phyloP scores from a whole-genome alignment of 2,888 invertebrate species.

The Leptarthrus brevirostris region DNA sequence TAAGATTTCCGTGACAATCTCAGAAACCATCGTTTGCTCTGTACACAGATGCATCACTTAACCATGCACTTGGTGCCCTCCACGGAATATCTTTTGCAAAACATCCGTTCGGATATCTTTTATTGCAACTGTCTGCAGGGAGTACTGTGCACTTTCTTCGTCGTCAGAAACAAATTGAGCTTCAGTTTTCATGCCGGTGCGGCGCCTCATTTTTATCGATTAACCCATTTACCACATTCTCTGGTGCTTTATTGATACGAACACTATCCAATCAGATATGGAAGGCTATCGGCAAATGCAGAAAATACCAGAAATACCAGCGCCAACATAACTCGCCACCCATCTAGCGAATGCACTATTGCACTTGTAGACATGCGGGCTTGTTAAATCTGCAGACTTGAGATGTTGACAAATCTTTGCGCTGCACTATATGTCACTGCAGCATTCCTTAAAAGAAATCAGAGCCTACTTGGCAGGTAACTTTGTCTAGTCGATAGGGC shows the following conservation, averaged over 20 bases:
- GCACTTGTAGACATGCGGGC: not conserved
- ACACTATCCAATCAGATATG: slow-evolving; percentile 6
- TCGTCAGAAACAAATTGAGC: no score
- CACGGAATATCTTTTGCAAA: not conserved
- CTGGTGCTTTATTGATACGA: not conserved
- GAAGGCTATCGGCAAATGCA: not conserved
- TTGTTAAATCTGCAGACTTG: no score
- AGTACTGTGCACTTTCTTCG: not conserved
- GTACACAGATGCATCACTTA: not conserved
- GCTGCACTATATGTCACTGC: not conserved
- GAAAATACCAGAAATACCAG: slow-evolving; percentile 5
- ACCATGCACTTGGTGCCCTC: not conserved
- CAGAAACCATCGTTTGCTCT: not conserved
- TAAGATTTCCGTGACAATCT: not conserved
- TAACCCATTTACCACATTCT: not conserved
- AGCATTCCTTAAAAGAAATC: slow-evolving; percentile 7
- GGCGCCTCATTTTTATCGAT: slow-evolving; percentile 1
- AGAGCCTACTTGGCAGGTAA: not conserved
- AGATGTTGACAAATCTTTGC: not conserved
- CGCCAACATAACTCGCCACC: not conserved
- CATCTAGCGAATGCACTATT: not conserved
- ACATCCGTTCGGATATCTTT: no score
- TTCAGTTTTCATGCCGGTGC: not conserved
- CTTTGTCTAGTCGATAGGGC: not conserved
- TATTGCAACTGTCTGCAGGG: no score